Evolutionary conservation across 53 echinoderm and acorn worm genomes (phyloP), one percentile per base, ranked within the genome.

Genomic region (Paracentrotus lividus): DNA sequence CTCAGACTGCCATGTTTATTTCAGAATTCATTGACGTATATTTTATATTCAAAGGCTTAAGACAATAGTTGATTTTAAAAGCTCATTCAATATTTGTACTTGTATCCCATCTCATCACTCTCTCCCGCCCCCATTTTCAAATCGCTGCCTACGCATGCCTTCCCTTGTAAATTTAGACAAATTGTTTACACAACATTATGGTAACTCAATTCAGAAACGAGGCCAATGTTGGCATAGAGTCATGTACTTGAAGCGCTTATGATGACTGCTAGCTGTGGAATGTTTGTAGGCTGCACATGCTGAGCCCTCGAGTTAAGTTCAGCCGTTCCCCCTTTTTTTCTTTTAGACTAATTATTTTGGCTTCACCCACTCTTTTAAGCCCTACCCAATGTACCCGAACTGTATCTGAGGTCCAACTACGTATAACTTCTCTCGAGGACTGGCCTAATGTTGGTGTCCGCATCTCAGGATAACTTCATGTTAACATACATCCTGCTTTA

Each of bases 241-340:
- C 38, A 72, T 72, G 72, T 72, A 72, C 72, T 57, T 85, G 85
- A 47, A 85, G 85, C 49, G 24, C 13, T 27, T 14, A 85, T 32
- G 52, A 52, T 85, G 85, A 85, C 56, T 88, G 88, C 54, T 15
- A 58, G 54, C 88, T 34, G 2, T 55, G 88, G 88, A 88, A 88
- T 88, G 88, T 88, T 56, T 32, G 88, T 57, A 58, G 56, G 88
- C 59, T 13, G 34, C 33, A 56, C 88, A 53, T 88, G 88, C 88
- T 88, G 88, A 38, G 88, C 59, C 88, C 88, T 33, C 88, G 31
- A 56, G 55, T 88, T 56, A 55, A 88, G 88, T 33, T 23, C 56
- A 56, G 57, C 88, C 88, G 31, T 88, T 88, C 88, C 88, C 51
- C 57, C n/a, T n/a, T 53, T 88, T 85, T 51, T 51, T 29, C 23